Base-by-base conservation (phyloP, 2,888 invertebrate species). In the Cantharis nigra region DNA sequence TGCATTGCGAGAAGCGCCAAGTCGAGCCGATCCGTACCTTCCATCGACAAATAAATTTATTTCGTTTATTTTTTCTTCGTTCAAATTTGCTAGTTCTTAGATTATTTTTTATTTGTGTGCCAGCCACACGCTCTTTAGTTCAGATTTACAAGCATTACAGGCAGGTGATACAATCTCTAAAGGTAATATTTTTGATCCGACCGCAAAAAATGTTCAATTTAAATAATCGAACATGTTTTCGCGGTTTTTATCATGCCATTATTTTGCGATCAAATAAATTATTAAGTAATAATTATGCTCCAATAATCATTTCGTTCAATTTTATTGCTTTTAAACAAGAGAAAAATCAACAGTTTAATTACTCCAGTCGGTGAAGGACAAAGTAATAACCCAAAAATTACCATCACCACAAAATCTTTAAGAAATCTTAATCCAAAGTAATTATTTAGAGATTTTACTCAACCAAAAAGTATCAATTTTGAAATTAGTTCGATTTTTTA, bases 321-420 rank as follows among this genome's bases (percentile, higher is more conserved):
- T 67, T 67, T 67, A 67, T 67, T 67, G 65, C 65, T 67, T 67
- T 67, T 67, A 67, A 67, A 67, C 65, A 67, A 67, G 65, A 67
- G 65, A n/a, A 67, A 23, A 67, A 67, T 67, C 65, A 18, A 67
- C 23, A 67, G 11, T 67, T 67, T 67, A n/a, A 67, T 67, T 67
- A 26, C 65, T 23, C 49, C n/a, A 7, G 49, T 49, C 26, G n/a
- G 65, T n/a, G 65, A 67, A 67, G 65, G 65, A 67, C 65, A 26
- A 67, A 67, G n/a, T 26, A 67, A 67, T 67, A 67, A 26, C 11
- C 26, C 26, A 23, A 23, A 64, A 64, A 67, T 67, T 67, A 67
- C 23, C 65, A 20, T 49, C 49, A 9, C 49, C 49, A 7, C 49
- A 49, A 49, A 33, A 49, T 49, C 49, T 49, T 49, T n/a, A 7